These are phyloP conservation scores for Elysia chlorotica DNA, from an alignment of 1,140 invertebrate species.

Conservation along the genomic window DNA sequence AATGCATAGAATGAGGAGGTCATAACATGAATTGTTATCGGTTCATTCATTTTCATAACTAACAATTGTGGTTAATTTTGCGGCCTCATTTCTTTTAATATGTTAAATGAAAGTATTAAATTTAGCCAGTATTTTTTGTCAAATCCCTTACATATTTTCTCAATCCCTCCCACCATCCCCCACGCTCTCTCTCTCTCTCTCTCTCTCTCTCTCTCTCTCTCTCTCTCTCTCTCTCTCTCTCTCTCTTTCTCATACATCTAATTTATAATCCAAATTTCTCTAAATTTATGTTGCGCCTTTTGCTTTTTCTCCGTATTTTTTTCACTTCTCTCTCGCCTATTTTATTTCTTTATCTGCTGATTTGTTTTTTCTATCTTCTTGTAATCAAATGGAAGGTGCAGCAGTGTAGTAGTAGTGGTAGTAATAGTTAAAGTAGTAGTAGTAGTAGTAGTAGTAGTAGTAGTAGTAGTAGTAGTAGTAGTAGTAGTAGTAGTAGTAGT, in stretches of 20 bases:
- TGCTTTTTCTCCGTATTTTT: background rate
- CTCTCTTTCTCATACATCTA: background rate
- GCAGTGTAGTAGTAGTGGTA: slow-evolving; percentile 9
- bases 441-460: slow-evolving; percentile 9
- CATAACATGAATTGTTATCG: background rate
- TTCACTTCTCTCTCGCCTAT: background rate
- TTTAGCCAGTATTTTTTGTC: background rate
- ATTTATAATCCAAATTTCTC: background rate
- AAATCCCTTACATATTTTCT: background rate
- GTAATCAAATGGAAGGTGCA: background rate
- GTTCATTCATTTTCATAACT: background rate
- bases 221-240: background rate
- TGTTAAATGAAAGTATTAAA: background rate
- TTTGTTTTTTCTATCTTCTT: background rate
- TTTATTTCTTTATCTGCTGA: background rate
- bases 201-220: background rate
- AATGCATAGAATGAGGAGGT: background rate
- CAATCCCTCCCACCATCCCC: background rate
- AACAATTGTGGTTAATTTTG: background rate
- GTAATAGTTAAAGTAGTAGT: slow-evolving; percentile 5
- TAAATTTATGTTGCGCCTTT: background rate
- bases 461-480: slow-evolving; percentile 6
- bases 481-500: slow-evolving; percentile 12
- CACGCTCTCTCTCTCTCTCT: background rate
- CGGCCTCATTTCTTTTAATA: no score